Evolutionary conservation across 2,113 vertebrate species (phyloP).

Genomic region (Telmatochromis brachygnathus): DNA sequence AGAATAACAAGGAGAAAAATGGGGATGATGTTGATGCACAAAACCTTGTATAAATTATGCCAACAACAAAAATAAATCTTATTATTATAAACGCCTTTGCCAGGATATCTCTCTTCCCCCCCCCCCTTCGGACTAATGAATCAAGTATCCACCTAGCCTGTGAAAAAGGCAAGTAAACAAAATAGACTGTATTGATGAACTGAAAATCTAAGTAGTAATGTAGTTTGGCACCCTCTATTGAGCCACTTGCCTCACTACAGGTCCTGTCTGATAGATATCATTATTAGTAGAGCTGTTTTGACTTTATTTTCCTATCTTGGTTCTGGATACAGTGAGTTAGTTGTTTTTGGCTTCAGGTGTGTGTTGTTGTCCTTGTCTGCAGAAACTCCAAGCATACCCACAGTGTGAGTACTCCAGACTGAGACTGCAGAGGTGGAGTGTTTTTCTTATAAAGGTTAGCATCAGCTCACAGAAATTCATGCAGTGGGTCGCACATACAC

Average conservation of each 20-base stretch:
- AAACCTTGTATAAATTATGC: not conserved
- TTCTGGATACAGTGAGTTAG: not conserved
- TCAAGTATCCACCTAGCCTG: not conserved
- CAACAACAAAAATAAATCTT: not conserved
- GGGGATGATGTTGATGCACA: not conserved
- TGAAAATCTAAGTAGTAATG: not conserved
- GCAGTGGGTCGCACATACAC: not conserved
- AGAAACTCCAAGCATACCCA: not conserved
- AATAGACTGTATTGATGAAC: not conserved
- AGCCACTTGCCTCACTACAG: not conserved
- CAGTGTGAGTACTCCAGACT: not conserved
- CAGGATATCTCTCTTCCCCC: not conserved
- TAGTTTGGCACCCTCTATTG: slow-evolving; percentile 21
- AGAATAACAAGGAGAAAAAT: not conserved
- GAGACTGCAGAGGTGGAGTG: not conserved
- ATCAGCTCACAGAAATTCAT: not conserved
- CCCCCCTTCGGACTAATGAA: not conserved
- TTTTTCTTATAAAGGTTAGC: not conserved
- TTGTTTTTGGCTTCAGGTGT: not conserved
- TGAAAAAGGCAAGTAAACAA: not conserved
- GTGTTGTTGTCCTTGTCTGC: not conserved
- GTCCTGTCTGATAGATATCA: not conserved
- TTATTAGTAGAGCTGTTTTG: not conserved
- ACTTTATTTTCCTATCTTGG: not conserved
- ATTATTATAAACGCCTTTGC: not conserved